A percentile compares a stretch with the other conserved stretches of the same genome.
These are phyloP conservation scores for Propithecus perrieri DNA, from an alignment of 2,797 vertebrate species.

Conservation along the genomic window DNA sequence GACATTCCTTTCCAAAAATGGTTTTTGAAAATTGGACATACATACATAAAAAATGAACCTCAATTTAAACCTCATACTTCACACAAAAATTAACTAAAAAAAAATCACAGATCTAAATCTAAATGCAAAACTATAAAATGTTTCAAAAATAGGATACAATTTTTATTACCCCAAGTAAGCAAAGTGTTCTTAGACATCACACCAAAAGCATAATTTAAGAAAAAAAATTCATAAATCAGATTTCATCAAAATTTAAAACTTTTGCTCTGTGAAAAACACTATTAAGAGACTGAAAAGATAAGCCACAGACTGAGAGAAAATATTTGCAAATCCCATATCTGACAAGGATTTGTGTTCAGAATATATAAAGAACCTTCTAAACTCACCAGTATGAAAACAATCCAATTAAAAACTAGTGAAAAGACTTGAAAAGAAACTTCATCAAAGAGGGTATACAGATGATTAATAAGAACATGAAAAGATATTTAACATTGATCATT, in stretches of 20 bases:
- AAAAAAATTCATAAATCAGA: background rate
- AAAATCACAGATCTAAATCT: background rate
- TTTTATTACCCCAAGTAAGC: background rate
- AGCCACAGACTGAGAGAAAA: background rate
- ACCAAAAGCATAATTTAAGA: background rate
- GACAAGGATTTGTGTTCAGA: background rate
- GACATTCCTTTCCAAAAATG: background rate
- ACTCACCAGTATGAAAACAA: background rate
- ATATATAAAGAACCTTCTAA: background rate
- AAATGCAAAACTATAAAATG: background rate
- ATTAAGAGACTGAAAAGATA: background rate
- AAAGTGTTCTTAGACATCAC: background rate
- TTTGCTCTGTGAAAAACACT: background rate
- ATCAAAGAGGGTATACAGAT: background rate
- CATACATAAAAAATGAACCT: background rate
- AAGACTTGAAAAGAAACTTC: background rate
- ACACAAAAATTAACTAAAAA: background rate
- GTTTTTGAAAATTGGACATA: background rate
- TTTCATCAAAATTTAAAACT: background rate
- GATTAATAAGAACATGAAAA: background rate
- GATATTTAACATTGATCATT: background rate
- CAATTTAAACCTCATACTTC: background rate
- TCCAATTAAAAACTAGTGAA: background rate
- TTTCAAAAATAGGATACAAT: background rate
- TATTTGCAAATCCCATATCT: background rate